Percentiles rank a stretch among this genome's conserved stretches.
Conservation (phyloP, 2,113 vertebrate species). For the Apodemus sylvaticus region DNA sequence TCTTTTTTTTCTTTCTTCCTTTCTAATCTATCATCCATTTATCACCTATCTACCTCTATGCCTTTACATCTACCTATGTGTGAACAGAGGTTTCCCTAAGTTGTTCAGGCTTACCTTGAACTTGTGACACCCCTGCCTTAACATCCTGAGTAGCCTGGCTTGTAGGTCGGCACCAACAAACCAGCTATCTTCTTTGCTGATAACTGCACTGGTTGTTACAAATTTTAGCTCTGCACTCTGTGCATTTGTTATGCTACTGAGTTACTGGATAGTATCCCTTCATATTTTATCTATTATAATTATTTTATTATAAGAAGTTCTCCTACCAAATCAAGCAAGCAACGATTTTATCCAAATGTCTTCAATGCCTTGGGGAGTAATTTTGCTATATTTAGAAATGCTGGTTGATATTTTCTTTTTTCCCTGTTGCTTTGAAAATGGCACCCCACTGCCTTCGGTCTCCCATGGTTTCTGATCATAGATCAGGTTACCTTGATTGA, state of each 20-base stretch:
- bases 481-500: constrained; percentile 1
- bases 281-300: neutral
- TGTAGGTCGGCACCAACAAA: neutral
- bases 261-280: neutral
- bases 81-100: neutral
- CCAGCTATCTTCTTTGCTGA: neutral
- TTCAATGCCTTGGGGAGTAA: neutral
- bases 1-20: neutral
- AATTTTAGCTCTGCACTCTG: neutral
- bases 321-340: neutral
- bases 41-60: neutral
- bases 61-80: neutral
- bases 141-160: neutral
- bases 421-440: neutral
- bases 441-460: neutral
- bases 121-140: neutral
- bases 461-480: neutral
- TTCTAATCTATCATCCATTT: neutral
- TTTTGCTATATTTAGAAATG: neutral
- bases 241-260: neutral
- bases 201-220: neutral
- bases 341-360: neutral
- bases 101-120: neutral
- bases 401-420: neutral
- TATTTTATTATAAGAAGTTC: neutral